These are phyloP conservation scores for Cremastinae sp. DNA, from an alignment of 2,888 invertebrate species.

Conservation along the genomic window DNA sequence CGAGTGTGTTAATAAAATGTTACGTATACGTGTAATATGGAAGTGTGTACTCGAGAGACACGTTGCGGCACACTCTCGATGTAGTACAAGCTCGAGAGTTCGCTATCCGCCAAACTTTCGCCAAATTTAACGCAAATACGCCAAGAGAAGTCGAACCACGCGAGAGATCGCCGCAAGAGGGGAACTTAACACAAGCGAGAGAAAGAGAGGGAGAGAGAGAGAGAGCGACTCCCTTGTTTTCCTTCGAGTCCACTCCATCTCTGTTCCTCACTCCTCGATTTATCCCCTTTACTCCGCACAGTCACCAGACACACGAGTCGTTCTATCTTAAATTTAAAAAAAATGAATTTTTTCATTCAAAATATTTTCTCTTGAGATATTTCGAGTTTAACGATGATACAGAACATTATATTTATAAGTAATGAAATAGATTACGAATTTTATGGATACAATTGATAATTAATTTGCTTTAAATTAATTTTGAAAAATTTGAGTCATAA, in stretches of 20 bases:
- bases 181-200: conserved; percentile 12
- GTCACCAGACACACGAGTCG: neutral
- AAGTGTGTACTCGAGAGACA: conserved; percentile 27
- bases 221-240: conserved; percentile 52
- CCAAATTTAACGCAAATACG: conserved; percentile 73
- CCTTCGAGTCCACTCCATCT: conserved; percentile 51
- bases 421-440: no score
- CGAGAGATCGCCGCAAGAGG: conserved; percentile 34
- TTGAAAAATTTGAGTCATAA: no score
- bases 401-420: no score
- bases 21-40: neutral
- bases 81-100: conserved; percentile 51
- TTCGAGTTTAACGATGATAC: neutral
- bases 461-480: no score
- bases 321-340: neutral
- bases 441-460: no score
- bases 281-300: conserved; percentile 36
- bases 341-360: neutral
- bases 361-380: neutral
- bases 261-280: conserved; percentile 26
- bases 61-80: conserved; percentile 46
- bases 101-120: conserved; percentile 70
- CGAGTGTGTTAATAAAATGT: neutral
- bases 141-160: conserved; percentile 54
- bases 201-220: conserved; percentile 4